Evolutionary conservation across 2,797 vertebrate species (phyloP).

Genomic region (Falco naumanni): DNA sequence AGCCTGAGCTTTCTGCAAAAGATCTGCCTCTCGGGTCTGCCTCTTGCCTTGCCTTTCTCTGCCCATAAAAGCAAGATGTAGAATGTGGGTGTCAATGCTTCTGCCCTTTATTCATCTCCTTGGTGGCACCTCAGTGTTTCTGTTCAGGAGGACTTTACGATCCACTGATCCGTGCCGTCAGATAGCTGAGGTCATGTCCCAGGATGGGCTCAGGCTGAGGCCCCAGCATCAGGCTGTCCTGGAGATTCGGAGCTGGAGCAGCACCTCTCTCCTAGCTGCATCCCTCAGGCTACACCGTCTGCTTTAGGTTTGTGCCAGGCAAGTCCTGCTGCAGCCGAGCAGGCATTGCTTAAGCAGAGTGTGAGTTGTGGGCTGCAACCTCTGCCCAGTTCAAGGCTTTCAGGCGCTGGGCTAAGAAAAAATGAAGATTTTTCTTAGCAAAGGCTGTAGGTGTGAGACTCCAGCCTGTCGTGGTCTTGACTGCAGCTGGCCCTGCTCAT

Average conservation of each 20-base stretch:
- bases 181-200: accelerated
- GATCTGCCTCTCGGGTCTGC: too few relatives aligned
- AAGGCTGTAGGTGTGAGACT: neutral
- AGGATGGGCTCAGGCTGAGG: neutral
- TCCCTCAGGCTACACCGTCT: neutral
- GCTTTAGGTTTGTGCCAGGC: neutral
- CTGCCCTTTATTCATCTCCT: neutral
- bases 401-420: neutral
- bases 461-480: accelerated
- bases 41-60: neutral
- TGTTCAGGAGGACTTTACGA: accelerated
- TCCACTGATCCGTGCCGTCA: too few relatives aligned
- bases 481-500: neutral
- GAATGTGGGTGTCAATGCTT: neutral
- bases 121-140: neutral
- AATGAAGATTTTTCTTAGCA: neutral
- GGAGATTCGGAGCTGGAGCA: neutral
- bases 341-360: neutral
- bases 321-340: neutral
- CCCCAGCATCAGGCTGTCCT: neutral
- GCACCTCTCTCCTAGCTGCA: neutral
- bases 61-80: neutral
- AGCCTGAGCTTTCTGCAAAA: neutral
- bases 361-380: accelerated
- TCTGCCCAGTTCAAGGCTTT: neutral